Percentiles rank a stretch among this genome's conserved stretches.
Evolutionary conservation across 2,888 invertebrate species (phyloP).

Genomic region (Cataglyphis cursor): DNA sequence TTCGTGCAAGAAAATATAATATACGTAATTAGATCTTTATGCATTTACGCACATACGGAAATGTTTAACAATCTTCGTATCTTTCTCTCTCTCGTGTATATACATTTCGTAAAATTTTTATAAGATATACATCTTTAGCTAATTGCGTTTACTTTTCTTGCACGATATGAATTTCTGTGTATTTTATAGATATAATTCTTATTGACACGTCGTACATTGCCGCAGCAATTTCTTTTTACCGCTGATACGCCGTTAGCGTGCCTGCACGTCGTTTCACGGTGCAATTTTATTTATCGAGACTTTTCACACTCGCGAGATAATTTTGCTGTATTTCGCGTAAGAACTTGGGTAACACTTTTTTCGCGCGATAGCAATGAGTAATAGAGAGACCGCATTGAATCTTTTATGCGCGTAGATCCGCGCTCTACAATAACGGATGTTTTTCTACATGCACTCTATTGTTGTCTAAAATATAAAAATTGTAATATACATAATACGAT

Average conservation of each 20-base stretch:
- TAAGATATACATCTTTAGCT: neutral
- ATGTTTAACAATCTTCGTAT: neutral
- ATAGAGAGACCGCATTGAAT: conserved; percentile 26
- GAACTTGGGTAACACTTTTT: conserved; percentile 44
- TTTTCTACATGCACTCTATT: neutral
- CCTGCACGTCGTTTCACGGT: conserved; percentile 81
- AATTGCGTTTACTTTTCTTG: neutral
- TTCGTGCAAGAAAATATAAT: neutral
- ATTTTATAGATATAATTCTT: conserved; percentile 43
- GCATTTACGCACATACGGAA: conserved; percentile 12
- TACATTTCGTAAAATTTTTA: neutral
- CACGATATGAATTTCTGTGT: neutral
- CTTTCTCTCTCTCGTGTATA: neutral
- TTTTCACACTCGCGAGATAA: conserved; percentile 59
- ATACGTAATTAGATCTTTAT: conserved; percentile 20
- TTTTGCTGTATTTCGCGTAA: conserved; percentile 35
- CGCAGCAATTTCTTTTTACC: conserved; percentile 70
- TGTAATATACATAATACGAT: neutral
- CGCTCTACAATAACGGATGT: neutral
- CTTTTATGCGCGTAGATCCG: conserved; percentile 2
- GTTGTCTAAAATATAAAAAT: neutral
- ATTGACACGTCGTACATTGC: conserved; percentile 33
- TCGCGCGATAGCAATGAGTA: conserved; percentile 38
- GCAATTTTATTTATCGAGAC: conserved; percentile 79
- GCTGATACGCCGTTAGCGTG: conserved; percentile 84